phyloP scores from a whole-genome alignment of 2,113 vertebrate genomes.

The Sinocyclocheilus maitianheensis region DNA sequence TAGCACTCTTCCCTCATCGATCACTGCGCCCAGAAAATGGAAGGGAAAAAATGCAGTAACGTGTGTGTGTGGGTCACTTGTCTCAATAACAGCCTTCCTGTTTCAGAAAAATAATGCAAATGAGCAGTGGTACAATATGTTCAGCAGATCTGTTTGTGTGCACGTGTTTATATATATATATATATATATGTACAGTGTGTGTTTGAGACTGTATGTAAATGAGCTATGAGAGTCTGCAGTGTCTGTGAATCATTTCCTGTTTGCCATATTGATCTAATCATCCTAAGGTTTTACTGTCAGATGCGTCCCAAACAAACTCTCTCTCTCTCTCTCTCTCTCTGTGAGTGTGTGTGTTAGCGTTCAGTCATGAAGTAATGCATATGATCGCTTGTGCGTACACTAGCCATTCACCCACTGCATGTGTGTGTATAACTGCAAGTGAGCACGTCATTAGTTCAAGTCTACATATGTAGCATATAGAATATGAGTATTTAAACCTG shows the following conservation, averaged over 20 bases:
- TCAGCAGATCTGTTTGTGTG: conserved; percentile 26
- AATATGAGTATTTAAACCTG: conserved; percentile 16
- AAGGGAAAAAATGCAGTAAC: conserved; percentile 24
- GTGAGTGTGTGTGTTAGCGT: conserved; percentile 3
- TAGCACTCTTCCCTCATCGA: conserved; percentile 4
- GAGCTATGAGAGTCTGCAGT: conserved; percentile 45
- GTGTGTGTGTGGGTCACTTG: not conserved
- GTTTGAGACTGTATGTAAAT: conserved; percentile 50
- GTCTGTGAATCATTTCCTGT: conserved; percentile 58
- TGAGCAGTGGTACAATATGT: conserved; percentile 9
- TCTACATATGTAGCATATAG: not conserved
- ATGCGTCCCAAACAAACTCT: conserved; percentile 32
- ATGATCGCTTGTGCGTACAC: not conserved
- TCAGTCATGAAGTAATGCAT: conserved; percentile 2
- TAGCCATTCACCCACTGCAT: conserved; percentile 16
- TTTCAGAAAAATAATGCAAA: conserved; percentile 20
- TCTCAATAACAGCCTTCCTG: conserved; percentile 33
- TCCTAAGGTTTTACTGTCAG: conserved; percentile 44
- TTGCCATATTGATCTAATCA: conserved; percentile 58
- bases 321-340: no score
- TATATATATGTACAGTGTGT: conserved; percentile 27
- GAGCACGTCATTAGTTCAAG: conserved; percentile 8
- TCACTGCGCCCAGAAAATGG: conserved; percentile 10
- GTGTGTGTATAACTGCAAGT: not conserved
- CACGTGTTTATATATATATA: conserved; percentile 24